Conservation (phyloP, 2,888 invertebrate species). For the Autographa gamma region DNA sequence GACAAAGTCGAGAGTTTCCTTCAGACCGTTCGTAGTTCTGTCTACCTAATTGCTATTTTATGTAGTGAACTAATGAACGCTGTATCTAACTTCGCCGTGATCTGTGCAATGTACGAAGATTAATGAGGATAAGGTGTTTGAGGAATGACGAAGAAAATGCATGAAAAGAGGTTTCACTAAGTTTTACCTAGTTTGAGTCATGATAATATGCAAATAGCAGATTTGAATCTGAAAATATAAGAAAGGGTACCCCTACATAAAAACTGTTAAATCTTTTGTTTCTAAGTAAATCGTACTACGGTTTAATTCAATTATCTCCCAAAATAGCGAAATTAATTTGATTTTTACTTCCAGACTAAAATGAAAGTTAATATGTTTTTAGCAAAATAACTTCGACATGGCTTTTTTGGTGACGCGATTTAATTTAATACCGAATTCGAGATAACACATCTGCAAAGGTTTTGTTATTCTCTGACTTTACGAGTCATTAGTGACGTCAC, state of each 20-base stretch:
- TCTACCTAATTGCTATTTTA: constrained; percentile 77
- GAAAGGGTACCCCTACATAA: too few relatives aligned
- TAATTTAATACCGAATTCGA: constrained; percentile 91
- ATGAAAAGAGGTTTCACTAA: neutral
- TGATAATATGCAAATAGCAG: too few relatives aligned
- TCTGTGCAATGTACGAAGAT: constrained; percentile 58
- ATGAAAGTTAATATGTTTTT: neutral
- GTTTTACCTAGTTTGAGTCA: too few relatives aligned
- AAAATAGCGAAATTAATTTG: too few relatives aligned
- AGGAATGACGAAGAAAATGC: neutral
- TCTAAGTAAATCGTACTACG: too few relatives aligned
- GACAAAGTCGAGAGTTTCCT: constrained; percentile 25
- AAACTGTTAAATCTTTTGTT: too few relatives aligned
- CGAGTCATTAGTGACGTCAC: constrained; percentile 34
- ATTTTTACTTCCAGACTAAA: too few relatives aligned
- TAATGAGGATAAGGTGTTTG: constrained; percentile 42
- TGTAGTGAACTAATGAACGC: constrained; percentile 75
- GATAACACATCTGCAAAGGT: constrained; percentile 80
- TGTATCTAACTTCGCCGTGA: constrained; percentile 59
- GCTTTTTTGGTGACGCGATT: constrained; percentile 85
- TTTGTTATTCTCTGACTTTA: constrained; percentile 38
- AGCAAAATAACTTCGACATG: constrained; percentile 5
- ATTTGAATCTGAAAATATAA: too few relatives aligned
- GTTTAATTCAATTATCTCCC: too few relatives aligned
- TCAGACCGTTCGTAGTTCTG: constrained; percentile 49